phyloP scores from a whole-genome alignment of 2,888 invertebrate genomes.

The Cancer borealis region DNA sequence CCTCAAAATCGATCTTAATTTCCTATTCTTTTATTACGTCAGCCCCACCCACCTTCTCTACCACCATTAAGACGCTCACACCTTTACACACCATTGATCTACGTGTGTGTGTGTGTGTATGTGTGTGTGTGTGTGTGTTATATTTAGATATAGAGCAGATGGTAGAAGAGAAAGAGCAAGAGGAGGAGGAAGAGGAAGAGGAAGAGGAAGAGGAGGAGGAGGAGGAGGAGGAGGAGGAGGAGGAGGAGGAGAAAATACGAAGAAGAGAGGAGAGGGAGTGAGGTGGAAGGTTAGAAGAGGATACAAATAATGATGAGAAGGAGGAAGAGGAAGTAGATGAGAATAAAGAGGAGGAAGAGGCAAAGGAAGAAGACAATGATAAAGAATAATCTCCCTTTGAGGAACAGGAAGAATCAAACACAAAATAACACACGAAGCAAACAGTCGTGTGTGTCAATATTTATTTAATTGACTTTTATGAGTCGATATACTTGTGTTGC shows the following conservation, averaged over 20 bases:
- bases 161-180: not conserved
- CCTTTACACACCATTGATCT: not conserved
- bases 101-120: not conserved
- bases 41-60: not conserved
- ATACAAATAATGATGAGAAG: not conserved
- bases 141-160: not conserved
- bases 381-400: not conserved
- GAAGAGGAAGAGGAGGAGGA: not conserved
- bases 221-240: not conserved
- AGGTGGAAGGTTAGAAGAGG: not conserved
- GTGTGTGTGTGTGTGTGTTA: not conserved
- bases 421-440: not conserved
- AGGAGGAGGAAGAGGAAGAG: no score
- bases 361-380: not conserved
- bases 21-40: not conserved
- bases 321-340: not conserved
- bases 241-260: not conserved
- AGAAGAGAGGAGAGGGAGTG: not conserved
- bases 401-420: not conserved
- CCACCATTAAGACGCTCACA: slow-evolving; percentile 3
- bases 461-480: not conserved
- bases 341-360: not conserved
- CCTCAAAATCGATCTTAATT: not conserved
- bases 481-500: not conserved
- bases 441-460: not conserved